These are phyloP conservation scores for Sporophila hypoxantha DNA, from an alignment of 2,113 vertebrate genomes.

Conservation along the genomic window DNA sequence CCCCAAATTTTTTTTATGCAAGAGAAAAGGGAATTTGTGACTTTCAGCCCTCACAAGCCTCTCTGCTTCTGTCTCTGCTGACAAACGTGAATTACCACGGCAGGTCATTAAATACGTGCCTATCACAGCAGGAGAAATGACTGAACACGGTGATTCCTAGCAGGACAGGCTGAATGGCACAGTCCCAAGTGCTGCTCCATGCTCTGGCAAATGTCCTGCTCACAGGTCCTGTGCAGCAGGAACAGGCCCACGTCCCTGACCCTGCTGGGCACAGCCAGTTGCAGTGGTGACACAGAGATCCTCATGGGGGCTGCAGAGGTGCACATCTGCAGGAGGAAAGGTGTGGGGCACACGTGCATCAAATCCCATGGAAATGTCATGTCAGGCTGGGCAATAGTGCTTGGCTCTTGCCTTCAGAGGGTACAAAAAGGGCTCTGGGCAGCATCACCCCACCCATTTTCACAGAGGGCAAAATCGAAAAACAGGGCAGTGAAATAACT, in stretches of 20 bases:
- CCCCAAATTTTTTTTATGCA: accelerated
- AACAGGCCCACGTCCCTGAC: accelerated
- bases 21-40: not conserved
- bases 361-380: not conserved
- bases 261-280: not conserved
- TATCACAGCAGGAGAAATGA: not conserved
- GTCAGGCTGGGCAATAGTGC: not conserved
- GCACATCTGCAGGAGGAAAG: not conserved
- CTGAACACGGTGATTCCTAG: not conserved
- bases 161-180: not conserved
- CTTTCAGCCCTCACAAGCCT: not conserved
- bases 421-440: not conserved
- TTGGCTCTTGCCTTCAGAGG: not conserved
- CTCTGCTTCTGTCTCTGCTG: not conserved
- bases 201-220: not conserved
- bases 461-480: not conserved
- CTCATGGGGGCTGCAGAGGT: not conserved
- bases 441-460: not conserved
- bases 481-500: not conserved
- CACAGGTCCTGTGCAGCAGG: not conserved
- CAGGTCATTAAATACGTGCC: not conserved
- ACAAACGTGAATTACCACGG: not conserved
- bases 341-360: not conserved
- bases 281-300: not conserved
- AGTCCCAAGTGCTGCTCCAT: not conserved